Base-by-base conservation (phyloP, 1,140 invertebrate genomes). In the Heliconius eleuchia region DNA sequence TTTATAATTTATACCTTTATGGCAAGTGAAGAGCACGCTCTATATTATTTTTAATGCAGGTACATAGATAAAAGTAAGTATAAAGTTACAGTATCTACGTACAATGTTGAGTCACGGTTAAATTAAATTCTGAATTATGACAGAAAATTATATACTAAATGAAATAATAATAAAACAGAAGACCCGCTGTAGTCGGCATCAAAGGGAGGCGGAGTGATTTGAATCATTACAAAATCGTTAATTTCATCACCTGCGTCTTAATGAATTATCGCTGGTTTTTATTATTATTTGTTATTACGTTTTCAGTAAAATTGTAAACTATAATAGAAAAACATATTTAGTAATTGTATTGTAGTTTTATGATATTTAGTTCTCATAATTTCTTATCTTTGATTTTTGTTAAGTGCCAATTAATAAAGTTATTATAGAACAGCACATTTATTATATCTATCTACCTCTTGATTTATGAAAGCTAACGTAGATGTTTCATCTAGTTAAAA, bases 171-270 rank as follows among this genome's bases (percentile, higher is more conserved):
- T 66, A 30, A 66, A 66, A 66, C 60, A 66, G 60, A 30, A 66
- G 23, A 66, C 27, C 60, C 27, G 23, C 60, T 16, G 60, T 2
- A 66, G 80, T 70, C 57, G 80, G 78, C 76, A 81, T 80, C 80
- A 82, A 84, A 76, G 81, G 55, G 16, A 46, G 70, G 55, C 74
- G 88, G 88, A 86, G 88, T 86, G 87, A 83, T 81, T 42, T 30
- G 4, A 39, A 84, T 88, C 88, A 91, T 92, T 91, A 92, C 60
- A 70, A 78, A 73, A 78, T 83, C 85, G 87, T 84, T 91, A 90
- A 91, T 89, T 84, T 90, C 85, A 84, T 85, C 89, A 90, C 88
- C 89, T 89, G 91, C 89, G 80, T 83, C 76, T 80, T 89, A 90
- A 90, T 89, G 87, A 91, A 89, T 86, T 87, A 87, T 85, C 84